Evolutionary conservation across 2,888 invertebrate genomes (phyloP).

Genomic region (Hirtodrosophila cameraria): DNA sequence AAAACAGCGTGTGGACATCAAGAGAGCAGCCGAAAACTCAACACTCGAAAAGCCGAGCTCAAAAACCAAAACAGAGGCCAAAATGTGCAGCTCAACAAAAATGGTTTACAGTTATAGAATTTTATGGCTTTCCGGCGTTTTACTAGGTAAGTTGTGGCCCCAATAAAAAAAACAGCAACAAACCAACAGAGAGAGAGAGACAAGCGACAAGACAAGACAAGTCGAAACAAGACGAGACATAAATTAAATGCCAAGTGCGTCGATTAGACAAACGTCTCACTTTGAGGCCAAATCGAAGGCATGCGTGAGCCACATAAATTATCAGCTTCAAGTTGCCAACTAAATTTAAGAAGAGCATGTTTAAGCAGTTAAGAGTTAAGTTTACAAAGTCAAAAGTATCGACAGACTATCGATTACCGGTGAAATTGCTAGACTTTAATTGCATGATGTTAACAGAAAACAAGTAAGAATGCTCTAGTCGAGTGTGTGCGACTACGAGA

Average conservation of each 20-base stretch:
- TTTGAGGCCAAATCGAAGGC: conserved; percentile 47
- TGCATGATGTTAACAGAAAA: too few relatives aligned
- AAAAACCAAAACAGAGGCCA: conserved; percentile 56
- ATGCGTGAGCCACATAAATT: conserved; percentile 68
- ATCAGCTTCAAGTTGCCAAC: conserved; percentile 17
- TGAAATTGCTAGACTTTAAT: too few relatives aligned
- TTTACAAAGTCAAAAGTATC: not conserved
- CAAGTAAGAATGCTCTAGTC: too few relatives aligned
- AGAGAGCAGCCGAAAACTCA: conserved; percentile 23
- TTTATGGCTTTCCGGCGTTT: conserved; percentile 83
- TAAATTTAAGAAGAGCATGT: not conserved
- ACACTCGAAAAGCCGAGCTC: too few relatives aligned
- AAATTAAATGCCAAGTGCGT: conserved; percentile 74
- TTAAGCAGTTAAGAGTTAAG: not conserved
- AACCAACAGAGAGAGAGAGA: not conserved
- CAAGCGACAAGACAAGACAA: conserved; percentile 10
- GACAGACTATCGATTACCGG: not conserved
- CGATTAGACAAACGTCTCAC: conserved; percentile 56
- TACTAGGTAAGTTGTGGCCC: conserved; percentile 81
- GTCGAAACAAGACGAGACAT: conserved; percentile 18
- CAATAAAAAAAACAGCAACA: conserved; percentile 32
- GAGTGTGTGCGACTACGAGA: too few relatives aligned
- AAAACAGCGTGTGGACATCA: conserved; percentile 28
- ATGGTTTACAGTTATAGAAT: conserved; percentile 83
- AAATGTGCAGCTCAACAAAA: conserved; percentile 79